These are phyloP conservation scores for Agriopis marginaria DNA, from an alignment of 2,888 invertebrate genomes.

Conservation along the genomic window DNA sequence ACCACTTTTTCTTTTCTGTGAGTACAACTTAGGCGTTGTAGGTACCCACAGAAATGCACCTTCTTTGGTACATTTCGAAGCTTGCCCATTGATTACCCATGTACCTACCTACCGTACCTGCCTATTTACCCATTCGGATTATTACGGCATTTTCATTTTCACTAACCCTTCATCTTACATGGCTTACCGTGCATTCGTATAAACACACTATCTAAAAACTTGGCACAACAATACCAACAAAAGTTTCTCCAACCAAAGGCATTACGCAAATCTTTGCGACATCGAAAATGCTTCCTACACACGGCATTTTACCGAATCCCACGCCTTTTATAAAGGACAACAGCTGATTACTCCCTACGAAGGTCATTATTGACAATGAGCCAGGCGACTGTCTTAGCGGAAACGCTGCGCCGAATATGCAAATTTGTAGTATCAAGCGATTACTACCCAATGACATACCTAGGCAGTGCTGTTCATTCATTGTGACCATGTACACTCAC, in stretches of 20 bases:
- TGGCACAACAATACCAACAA: not conserved
- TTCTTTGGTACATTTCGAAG: no score
- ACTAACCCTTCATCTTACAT: no score
- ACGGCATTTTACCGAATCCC: conserved; percentile 57
- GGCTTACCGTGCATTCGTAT: no score
- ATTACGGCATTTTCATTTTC: no score
- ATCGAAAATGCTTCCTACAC: conserved; percentile 59
- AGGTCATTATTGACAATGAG: conserved; percentile 75
- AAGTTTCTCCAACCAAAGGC: conserved; percentile 17
- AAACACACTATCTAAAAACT: no score
- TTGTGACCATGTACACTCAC: conserved; percentile 68
- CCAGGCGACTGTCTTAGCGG: conserved; percentile 68
- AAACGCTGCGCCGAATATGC: conserved; percentile 81
- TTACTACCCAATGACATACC: conserved; percentile 60
- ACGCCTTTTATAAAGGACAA: conserved; percentile 64
- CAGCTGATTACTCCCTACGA: conserved; percentile 60
- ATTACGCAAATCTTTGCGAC: conserved; percentile 55
- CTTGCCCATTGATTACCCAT: no score
- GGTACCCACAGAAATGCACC: no score
- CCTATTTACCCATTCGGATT: no score
- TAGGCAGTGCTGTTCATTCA: conserved; percentile 77
- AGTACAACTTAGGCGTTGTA: no score
- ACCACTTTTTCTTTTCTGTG: no score
- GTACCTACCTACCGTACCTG: no score
- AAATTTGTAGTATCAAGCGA: conserved; percentile 58